phyloP scores from a whole-genome alignment of 2,888 invertebrate species.

The Chalcis sispes region DNA sequence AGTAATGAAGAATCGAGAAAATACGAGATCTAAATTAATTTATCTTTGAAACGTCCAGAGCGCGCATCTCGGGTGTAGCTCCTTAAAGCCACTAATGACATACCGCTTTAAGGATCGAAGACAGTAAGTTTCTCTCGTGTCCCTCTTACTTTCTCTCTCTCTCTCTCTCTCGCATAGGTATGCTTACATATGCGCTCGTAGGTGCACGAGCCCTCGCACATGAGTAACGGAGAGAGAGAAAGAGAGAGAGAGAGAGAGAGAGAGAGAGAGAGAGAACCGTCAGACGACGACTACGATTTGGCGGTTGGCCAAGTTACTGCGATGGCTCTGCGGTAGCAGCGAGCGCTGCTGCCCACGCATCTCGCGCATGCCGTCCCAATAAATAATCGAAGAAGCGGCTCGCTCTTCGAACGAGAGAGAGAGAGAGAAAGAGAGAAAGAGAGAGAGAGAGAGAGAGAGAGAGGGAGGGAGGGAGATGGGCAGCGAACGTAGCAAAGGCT shows the following conservation, averaged over 20 bases:
- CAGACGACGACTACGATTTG: conserved; percentile 69
- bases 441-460: not conserved
- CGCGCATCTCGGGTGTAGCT: no score
- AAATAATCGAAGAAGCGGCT: conserved; percentile 71
- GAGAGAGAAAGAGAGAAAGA: not conserved
- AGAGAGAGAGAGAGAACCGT: conserved; percentile 69
- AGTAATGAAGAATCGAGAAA: no score
- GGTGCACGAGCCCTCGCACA: no score
- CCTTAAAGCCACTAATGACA: conserved; percentile 17
- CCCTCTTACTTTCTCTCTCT: no score
- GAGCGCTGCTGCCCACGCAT: conserved; percentile 69
- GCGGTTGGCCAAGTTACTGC: conserved; percentile 68
- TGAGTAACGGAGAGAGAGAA: not conserved
- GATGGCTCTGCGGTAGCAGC: conserved; percentile 59
- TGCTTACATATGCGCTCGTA: no score
- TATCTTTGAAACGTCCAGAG: no score
- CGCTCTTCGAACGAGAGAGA: conserved; percentile 4
- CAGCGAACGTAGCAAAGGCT: conserved; percentile 26
- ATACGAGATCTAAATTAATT: no score
- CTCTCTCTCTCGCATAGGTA: no score
- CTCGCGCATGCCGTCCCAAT: conserved; percentile 74
- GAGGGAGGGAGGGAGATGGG: not conserved
- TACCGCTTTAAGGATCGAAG: conserved; percentile 31
- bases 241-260: not conserved
- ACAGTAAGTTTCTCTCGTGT: not conserved